Evolutionary conservation across 2,888 invertebrate genomes (phyloP).

Genomic region (Eudemis profundana): DNA sequence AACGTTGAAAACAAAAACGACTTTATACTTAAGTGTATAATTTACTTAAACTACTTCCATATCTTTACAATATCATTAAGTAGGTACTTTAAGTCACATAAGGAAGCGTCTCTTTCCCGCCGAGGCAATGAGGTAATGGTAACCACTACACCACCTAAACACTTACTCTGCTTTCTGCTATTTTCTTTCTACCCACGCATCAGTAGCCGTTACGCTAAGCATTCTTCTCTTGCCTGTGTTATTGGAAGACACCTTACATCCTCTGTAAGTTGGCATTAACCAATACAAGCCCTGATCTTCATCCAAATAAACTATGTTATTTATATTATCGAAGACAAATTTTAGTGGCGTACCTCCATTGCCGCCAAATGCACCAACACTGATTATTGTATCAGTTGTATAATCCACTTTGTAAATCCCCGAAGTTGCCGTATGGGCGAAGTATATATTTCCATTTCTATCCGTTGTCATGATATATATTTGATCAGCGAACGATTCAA

Average conservation of each 20-base stretch:
- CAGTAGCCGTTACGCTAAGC: constrained; percentile 16
- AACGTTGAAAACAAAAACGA: background rate
- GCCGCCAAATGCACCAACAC: constrained; percentile 63
- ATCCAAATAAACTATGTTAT: constrained; percentile 69
- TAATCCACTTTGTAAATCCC: constrained; percentile 66
- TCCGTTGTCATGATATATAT: constrained; percentile 66
- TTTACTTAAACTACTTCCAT: background rate
- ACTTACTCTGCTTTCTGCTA: no score
- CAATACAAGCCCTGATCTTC: constrained; percentile 61
- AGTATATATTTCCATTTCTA: constrained; percentile 61
- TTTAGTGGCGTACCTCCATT: constrained; percentile 57
- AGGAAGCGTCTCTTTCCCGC: no score
- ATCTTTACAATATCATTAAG: no score
- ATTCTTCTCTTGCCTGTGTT: constrained; percentile 48
- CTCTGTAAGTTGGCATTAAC: constrained; percentile 63
- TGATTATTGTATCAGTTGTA: constrained; percentile 53
- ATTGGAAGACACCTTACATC: constrained; percentile 59
- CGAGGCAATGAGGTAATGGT: no score
- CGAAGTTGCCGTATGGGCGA: constrained; percentile 62
- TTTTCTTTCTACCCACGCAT: background rate
- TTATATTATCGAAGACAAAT: constrained; percentile 66
- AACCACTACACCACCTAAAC: no score
- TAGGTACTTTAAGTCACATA: no score
- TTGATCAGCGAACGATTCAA: constrained; percentile 59
- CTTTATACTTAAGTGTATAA: background rate